phyloP scores from a whole-genome alignment of 1,140 invertebrate species.

The Cherax destructor region DNA sequence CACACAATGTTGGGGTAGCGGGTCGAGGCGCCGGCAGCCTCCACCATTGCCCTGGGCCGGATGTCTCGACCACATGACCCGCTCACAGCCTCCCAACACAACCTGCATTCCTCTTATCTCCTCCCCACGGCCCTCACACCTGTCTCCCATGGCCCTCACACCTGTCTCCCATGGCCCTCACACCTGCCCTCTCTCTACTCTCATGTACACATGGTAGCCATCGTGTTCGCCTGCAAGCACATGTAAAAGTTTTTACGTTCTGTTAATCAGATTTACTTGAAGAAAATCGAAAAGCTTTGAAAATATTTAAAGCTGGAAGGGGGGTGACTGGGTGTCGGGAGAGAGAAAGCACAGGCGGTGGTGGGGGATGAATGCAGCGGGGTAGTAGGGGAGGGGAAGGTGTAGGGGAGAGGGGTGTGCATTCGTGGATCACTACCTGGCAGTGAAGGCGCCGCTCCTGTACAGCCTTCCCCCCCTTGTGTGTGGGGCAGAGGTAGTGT shows the following conservation, averaged over 20 bases:
- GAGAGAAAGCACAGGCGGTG: slow-evolving; percentile 22
- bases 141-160: too few relatives aligned
- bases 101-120: not conserved
- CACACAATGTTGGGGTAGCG: not conserved
- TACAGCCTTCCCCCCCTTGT: not conserved
- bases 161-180: too few relatives aligned
- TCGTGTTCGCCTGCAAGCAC: too few relatives aligned
- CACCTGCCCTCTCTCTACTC: too few relatives aligned
- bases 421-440: slow-evolving; percentile 21
- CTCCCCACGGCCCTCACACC: too few relatives aligned
- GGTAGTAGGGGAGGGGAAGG: too few relatives aligned
- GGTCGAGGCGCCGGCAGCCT: not conserved
- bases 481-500: not conserved
- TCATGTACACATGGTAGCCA: too few relatives aligned
- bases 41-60: slow-evolving; percentile 8
- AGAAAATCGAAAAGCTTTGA: too few relatives aligned
- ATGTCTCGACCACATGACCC: slow-evolving; percentile 27
- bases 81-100: slow-evolving; percentile 8
- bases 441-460: slow-evolving; percentile 18
- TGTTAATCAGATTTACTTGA: too few relatives aligned
- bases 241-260: too few relatives aligned
- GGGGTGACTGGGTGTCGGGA: too few relatives aligned
- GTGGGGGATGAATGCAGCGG: not conserved
- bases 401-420: not conserved
- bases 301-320: not conserved